phyloP scores from a whole-genome alignment of 1,140 invertebrate genomes.

The Marisa cornuarietis region DNA sequence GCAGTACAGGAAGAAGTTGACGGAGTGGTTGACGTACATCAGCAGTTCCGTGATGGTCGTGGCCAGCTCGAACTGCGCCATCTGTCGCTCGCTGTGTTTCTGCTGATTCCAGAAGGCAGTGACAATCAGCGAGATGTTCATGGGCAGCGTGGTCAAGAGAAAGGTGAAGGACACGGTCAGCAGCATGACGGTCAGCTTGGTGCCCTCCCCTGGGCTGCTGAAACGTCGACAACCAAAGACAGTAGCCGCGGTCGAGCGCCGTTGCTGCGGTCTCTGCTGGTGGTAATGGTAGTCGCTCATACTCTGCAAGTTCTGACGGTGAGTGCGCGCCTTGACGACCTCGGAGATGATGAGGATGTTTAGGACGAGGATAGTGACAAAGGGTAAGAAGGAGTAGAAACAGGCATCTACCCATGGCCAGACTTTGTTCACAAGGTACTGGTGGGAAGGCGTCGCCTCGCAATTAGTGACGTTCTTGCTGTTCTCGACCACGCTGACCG shows the following conservation, averaged over 20 bases:
- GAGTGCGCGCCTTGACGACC: constrained; percentile 25
- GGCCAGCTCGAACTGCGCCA: constrained; percentile 45
- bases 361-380: constrained; percentile 48
- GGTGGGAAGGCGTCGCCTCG: constrained; percentile 25
- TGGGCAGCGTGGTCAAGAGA: constrained; percentile 62
- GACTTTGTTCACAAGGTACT: constrained; percentile 31
- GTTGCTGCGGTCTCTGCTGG: constrained; percentile 24
- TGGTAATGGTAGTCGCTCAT: constrained; percentile 5
- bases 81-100: constrained; percentile 16
- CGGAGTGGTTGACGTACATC: constrained; percentile 66
- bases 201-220: constrained; percentile 40
- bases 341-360: constrained; percentile 49
- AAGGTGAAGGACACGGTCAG: constrained; percentile 62
- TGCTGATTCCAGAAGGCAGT: constrained; percentile 44
- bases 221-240: constrained; percentile 16
- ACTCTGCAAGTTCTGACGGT: constrained; percentile 17
- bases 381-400: constrained; percentile 58
- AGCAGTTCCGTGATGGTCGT: constrained; percentile 58
- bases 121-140: constrained; percentile 58
- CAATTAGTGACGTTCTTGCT: constrained; percentile 27
- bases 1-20: constrained; percentile 67
- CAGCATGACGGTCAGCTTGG: constrained; percentile 60
- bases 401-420: constrained; percentile 60
- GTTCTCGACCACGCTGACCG: constrained; percentile 37
- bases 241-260: not conserved